A percentile compares a stretch with the other conserved stretches of the same genome.
These are phyloP conservation scores for Erebia ligea DNA, from an alignment of 2,888 invertebrate species.

Conservation along the genomic window DNA sequence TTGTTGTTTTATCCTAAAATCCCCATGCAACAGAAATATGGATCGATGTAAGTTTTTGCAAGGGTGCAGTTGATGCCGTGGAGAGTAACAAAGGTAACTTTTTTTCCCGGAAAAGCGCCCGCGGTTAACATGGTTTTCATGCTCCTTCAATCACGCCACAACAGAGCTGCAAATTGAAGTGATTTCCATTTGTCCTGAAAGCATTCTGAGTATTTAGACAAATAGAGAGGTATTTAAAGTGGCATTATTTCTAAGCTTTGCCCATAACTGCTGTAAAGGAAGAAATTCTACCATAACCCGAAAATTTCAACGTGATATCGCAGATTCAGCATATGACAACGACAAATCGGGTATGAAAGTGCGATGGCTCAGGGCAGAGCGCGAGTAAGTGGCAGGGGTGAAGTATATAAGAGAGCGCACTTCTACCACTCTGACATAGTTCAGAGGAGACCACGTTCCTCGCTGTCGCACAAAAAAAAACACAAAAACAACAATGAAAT, in stretches of 20 bases:
- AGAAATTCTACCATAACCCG: constrained; percentile 25
- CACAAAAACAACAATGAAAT: constrained; percentile 71
- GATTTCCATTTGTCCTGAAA: too few relatives aligned
- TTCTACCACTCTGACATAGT: constrained; percentile 80
- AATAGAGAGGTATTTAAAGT: background rate
- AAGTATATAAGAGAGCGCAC: constrained; percentile 78
- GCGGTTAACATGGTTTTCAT: too few relatives aligned
- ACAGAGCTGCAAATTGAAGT: too few relatives aligned
- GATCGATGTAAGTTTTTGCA: too few relatives aligned
- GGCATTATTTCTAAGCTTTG: background rate
- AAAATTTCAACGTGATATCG: constrained; percentile 45
- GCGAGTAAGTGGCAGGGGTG: constrained; percentile 79
- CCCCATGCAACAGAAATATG: too few relatives aligned
- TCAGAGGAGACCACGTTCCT: constrained; percentile 73
- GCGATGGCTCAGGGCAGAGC: constrained; percentile 68
- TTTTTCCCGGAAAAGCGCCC: too few relatives aligned
- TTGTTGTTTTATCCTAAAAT: too few relatives aligned
- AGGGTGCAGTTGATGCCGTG: too few relatives aligned
- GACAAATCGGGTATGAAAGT: constrained; percentile 74
- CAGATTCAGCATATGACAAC: constrained; percentile 62
- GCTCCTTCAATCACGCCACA: too few relatives aligned
- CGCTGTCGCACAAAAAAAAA: constrained; percentile 60
- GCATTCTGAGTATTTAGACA: background rate
- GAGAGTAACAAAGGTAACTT: too few relatives aligned
- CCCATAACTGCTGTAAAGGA: background rate